phyloP scores from a whole-genome alignment of 2,113 vertebrate genomes.

The Origma solitaria region DNA sequence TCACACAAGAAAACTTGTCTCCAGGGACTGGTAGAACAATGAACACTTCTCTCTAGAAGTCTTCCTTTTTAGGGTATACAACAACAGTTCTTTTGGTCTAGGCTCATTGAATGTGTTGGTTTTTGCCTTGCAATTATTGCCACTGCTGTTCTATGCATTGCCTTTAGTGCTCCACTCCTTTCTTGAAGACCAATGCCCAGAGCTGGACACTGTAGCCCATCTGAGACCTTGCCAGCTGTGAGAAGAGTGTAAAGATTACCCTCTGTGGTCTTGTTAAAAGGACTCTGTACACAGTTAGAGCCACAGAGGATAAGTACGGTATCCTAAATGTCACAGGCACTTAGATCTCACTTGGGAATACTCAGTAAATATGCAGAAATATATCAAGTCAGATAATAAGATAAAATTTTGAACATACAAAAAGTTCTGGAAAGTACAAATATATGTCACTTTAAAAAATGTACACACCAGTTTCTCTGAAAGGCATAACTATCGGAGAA shows the following conservation, averaged over 20 bases:
- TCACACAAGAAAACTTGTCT: background rate
- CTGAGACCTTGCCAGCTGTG: background rate
- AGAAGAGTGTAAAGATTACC: background rate
- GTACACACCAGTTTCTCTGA: background rate
- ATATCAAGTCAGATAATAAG: background rate
- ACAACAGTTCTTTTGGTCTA: background rate
- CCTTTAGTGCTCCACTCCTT: background rate
- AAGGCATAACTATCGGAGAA: background rate
- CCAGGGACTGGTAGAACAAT: background rate
- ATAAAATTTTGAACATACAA: background rate
- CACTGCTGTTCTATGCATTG: background rate
- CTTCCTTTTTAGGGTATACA: background rate
- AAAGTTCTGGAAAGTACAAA: background rate
- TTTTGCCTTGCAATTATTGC: background rate
- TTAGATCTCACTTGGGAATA: background rate
- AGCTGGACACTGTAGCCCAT: background rate
- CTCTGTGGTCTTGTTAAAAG: background rate
- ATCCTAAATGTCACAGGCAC: background rate
- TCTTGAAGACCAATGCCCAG: background rate
- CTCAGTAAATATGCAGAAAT: background rate
- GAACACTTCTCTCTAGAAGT: background rate
- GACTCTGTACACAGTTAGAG: background rate
- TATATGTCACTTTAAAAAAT: background rate
- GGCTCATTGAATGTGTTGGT: rapidly evolving
- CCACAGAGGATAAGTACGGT: background rate